These are phyloP conservation scores for Carposina sasakii DNA, from an alignment of 1,140 invertebrate genomes.

Conservation along the genomic window DNA sequence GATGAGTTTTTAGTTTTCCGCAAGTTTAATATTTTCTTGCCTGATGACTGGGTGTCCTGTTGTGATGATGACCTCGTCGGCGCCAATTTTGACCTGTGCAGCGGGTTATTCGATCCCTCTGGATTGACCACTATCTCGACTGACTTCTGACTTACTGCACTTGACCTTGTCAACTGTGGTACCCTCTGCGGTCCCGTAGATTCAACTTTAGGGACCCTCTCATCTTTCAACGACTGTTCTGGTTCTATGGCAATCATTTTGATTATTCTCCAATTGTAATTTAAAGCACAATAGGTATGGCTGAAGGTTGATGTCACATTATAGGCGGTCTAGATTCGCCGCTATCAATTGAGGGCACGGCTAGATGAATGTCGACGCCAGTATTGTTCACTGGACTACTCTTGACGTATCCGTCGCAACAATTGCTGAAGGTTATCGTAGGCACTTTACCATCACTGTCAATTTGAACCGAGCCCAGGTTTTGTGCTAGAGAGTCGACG, in stretches of 20 bases:
- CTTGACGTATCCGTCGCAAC: constrained; percentile 45
- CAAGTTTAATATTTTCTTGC: constrained; percentile 62
- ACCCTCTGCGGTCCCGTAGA: constrained; percentile 48
- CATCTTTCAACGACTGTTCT: constrained; percentile 53
- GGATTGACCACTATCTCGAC: constrained; percentile 68
- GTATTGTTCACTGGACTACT: constrained; percentile 42
- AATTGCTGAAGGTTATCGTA: constrained; percentile 68
- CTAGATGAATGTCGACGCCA: constrained; percentile 49
- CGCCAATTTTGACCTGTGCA: constrained; percentile 64
- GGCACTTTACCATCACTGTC: constrained; percentile 56
- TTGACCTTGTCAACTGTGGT: constrained; percentile 63
- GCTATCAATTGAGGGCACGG: constrained; percentile 61
- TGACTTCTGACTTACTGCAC: constrained; percentile 74
- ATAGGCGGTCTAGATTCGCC: constrained; percentile 57
- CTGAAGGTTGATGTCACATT: constrained; percentile 44
- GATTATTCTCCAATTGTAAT: constrained; percentile 11
- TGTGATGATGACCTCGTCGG: constrained; percentile 60
- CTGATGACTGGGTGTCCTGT: constrained; percentile 58
- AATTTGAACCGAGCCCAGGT: constrained; percentile 51
- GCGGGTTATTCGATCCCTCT: constrained; percentile 58
- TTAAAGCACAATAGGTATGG: too few relatives aligned
- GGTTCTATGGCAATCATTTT: constrained; percentile 66
- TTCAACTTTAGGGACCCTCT: constrained; percentile 47
- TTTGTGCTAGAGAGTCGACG: constrained; percentile 50
- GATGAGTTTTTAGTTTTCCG: constrained; percentile 69